Percentiles rank a stretch among this genome's conserved stretches.
These are phyloP conservation scores for Gavia stellata DNA, from an alignment of 2,113 vertebrate species.

Conservation along the genomic window DNA sequence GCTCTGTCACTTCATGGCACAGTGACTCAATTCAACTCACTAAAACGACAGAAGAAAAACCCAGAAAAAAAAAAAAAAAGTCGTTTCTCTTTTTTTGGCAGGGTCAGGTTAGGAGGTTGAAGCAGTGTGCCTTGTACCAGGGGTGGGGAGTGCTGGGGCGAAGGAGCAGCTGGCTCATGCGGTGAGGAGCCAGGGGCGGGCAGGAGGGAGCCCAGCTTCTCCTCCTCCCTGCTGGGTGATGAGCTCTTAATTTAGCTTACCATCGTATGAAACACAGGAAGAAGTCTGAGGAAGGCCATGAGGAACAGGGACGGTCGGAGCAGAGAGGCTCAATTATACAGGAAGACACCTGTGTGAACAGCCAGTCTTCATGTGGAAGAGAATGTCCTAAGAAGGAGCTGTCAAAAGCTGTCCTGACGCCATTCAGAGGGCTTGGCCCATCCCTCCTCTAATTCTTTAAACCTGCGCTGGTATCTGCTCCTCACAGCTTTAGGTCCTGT, in stretches of 20 bases:
- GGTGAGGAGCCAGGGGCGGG: not conserved
- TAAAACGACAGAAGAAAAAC: not conserved
- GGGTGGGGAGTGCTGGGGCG: not conserved
- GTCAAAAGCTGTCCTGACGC: not conserved
- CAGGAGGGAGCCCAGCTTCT: not conserved
- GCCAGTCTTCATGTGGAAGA: not conserved
- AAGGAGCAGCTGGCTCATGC: not conserved
- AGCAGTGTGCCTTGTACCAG: not conserved
- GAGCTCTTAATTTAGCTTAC: not conserved
- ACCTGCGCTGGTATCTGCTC: not conserved
- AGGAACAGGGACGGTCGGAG: not conserved
- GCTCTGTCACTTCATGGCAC: not conserved
- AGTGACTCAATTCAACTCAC: not conserved
- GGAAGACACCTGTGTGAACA: not conserved
- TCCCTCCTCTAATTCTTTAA: not conserved
- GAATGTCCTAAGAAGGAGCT: not conserved
- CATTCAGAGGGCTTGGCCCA: not conserved
- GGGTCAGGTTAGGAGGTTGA: not conserved
- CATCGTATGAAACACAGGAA: not conserved
- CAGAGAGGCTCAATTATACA: not conserved
- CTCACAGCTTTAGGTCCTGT: not conserved
- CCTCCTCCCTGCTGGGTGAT: not conserved
- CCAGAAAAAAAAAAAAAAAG: accelerated
- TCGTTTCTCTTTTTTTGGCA: not conserved
- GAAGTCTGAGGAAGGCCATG: not conserved